A percentile compares a stretch with the other conserved stretches of the same genome.
phyloP scores from a whole-genome alignment of 2,797 vertebrate genomes.

The Karalla daura region DNA sequence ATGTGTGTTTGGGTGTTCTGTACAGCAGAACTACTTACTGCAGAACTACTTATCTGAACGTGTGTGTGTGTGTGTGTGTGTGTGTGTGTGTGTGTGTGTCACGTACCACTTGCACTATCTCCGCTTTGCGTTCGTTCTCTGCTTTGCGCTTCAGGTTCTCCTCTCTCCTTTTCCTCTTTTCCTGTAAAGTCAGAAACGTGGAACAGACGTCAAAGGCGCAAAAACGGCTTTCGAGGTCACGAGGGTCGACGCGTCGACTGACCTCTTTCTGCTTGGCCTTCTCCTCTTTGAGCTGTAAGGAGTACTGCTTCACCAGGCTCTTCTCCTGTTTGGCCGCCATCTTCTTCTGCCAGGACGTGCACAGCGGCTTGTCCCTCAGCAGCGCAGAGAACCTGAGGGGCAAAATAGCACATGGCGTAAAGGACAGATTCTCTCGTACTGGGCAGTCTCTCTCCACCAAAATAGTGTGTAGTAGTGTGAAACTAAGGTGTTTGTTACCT shows the following conservation, averaged over 20 bases:
- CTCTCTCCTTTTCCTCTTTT: conserved; percentile 88
- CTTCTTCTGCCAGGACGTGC: conserved; percentile 91
- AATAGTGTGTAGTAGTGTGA: too few relatives aligned
- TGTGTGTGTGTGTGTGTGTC: too few relatives aligned
- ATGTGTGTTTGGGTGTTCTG: too few relatives aligned
- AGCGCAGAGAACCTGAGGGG: conserved; percentile 90
- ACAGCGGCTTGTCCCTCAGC: conserved; percentile 89
- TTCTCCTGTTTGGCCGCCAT: conserved; percentile 90
- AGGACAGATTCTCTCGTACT: too few relatives aligned
- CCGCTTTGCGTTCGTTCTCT: conserved; percentile 91
- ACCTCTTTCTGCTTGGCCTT: conserved; percentile 88
- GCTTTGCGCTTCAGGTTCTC: conserved; percentile 89
- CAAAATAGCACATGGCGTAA: background rate
- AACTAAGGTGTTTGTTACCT: too few relatives aligned
- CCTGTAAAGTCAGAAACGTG: conserved; percentile 74
- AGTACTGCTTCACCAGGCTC: conserved; percentile 83
- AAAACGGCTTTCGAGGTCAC: background rate
- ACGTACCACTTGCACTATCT: conserved; percentile 96
- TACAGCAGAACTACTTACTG: too few relatives aligned
- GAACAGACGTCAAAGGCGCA: background rate
- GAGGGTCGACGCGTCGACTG: background rate
- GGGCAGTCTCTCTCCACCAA: background rate
- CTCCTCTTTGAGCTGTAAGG: conserved; percentile 86
- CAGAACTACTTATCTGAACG: too few relatives aligned
- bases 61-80: too few relatives aligned